phyloP scores from a whole-genome alignment of 2,888 invertebrate species.

The Balanococcus diminutus region DNA sequence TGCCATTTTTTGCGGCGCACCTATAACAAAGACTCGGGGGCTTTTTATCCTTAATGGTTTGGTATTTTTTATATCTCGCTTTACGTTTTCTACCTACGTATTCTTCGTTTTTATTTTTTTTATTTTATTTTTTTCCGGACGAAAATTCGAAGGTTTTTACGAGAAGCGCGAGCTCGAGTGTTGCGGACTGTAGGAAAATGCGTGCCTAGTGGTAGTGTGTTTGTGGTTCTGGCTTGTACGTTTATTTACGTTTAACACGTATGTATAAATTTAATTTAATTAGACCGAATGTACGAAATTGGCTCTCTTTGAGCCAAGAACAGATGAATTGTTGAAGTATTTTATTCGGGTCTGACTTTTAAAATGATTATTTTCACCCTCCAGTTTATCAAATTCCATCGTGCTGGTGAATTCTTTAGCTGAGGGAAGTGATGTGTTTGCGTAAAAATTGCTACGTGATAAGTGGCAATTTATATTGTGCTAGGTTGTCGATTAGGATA shows the following conservation, averaged over 20 bases:
- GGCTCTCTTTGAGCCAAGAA: not conserved
- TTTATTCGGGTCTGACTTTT: not conserved
- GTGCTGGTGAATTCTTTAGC: not conserved
- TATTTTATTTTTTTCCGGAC: not conserved
- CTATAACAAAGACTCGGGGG: slow-evolving; percentile 4
- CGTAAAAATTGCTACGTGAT: not conserved
- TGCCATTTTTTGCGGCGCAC: slow-evolving; percentile 13
- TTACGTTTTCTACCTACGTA: not conserved
- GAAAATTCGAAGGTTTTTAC: not conserved
- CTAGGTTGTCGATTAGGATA: no score
- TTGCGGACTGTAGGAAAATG: not conserved
- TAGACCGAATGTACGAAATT: slow-evolving; percentile 2
- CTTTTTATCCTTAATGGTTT: slow-evolving; percentile 36
- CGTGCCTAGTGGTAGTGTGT: not conserved
- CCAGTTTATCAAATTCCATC: not conserved
- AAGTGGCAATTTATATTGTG: not conserved
- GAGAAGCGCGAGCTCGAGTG: not conserved
- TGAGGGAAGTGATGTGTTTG: not conserved
- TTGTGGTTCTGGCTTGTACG: no score
- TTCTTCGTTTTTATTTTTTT: not conserved
- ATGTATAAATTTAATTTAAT: slow-evolving; percentile 35
- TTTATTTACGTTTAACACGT: slow-evolving; percentile 43
- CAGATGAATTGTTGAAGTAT: not conserved
- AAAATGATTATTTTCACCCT: not conserved
- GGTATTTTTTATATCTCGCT: not conserved